Percentiles rank a stretch among this genome's conserved stretches.
Evolutionary conservation across 2,888 invertebrate species (phyloP).

Genomic region (Zeuzera pyrina): DNA sequence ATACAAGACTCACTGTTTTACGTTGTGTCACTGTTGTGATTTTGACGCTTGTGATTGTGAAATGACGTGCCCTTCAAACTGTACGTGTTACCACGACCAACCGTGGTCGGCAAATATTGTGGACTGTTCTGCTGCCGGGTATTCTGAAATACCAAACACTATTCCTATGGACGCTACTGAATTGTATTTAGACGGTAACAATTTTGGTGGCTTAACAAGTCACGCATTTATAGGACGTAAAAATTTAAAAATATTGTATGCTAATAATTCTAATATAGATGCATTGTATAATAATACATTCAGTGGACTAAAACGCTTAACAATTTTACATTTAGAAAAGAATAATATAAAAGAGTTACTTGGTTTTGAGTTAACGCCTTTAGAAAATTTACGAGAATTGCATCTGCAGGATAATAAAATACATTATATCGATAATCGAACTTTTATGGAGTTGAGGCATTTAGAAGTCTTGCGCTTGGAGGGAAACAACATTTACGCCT

Average conservation of each 20-base stretch:
- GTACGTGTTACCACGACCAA: constrained; percentile 95
- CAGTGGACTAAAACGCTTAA: constrained; percentile 86
- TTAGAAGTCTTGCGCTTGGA: constrained; percentile 89
- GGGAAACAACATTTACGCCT: constrained; percentile 85
- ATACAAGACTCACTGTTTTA: constrained; percentile 94
- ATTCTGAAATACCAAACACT: constrained; percentile 86
- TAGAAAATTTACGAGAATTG: constrained; percentile 87
- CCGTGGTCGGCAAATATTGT: constrained; percentile 95
- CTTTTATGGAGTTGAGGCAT: constrained; percentile 85
- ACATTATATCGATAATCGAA: constrained; percentile 86
- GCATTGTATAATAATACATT: constrained; percentile 92
- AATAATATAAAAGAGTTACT: constrained; percentile 85
- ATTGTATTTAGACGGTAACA: constrained; percentile 93
- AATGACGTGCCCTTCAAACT: constrained; percentile 95
- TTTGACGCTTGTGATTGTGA: constrained; percentile 98
- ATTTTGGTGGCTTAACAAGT: constrained; percentile 88
- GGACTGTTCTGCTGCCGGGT: constrained; percentile 88
- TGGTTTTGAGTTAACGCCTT: constrained; percentile 86
- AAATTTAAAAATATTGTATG: constrained; percentile 88
- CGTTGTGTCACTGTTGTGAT: constrained; percentile 95
- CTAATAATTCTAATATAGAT: constrained; percentile 90
- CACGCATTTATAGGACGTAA: constrained; percentile 94
- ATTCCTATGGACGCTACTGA: constrained; percentile 97
- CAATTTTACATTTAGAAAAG: constrained; percentile 88
- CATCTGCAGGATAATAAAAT: constrained; percentile 91